Base-by-base conservation (phyloP, 2,888 invertebrate species). In the Philereme transversata region DNA sequence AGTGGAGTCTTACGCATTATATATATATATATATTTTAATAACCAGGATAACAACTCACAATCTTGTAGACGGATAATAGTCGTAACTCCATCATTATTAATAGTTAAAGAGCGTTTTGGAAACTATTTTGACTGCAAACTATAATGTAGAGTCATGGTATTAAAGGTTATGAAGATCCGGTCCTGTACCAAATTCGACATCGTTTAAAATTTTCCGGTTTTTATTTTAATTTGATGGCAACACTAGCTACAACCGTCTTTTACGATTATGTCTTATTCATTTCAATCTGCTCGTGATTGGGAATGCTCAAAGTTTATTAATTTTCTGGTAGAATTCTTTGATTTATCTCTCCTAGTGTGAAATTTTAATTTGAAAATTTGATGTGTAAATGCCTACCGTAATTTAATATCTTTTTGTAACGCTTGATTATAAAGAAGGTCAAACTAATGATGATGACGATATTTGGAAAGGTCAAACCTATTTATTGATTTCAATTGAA, bases 191-290 rank as follows among this genome's bases (percentile, higher is more conserved):
- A 22, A 22, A 22, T 22, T 3, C 22, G 22, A 22, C 3, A 22
- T 2, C 22, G 22, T 3, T 22, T 11, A 35, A 11, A 10, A 43
- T 36, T 22, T 5, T 9, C 54, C 49, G 46, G 38, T 11, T 43
- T 34, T 35, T n/a, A 36, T 6, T 11, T 34, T 40, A 34, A 41
- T 4, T 9, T 33, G 4, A 46, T 48, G 10, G 56, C 69, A 71
- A 51, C 60, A 44, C 64, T 63, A 59, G 58, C 59, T 44, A 60
- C 62, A 64, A 47, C 64, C 70, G 66, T 78, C 80, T 83, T 87
- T 88, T 87, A 87, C 80, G 81, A 79, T 87, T 84, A 87, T 84
- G 81, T 83, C 84, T 87, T 84, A 77, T 85, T 86, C 84, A 86
- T 85, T 88, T 84, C 83, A 84, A 87, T 83, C 82, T 71, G 72